phyloP scores from a whole-genome alignment of 1,140 invertebrate genomes.

The Cydia splendana region DNA sequence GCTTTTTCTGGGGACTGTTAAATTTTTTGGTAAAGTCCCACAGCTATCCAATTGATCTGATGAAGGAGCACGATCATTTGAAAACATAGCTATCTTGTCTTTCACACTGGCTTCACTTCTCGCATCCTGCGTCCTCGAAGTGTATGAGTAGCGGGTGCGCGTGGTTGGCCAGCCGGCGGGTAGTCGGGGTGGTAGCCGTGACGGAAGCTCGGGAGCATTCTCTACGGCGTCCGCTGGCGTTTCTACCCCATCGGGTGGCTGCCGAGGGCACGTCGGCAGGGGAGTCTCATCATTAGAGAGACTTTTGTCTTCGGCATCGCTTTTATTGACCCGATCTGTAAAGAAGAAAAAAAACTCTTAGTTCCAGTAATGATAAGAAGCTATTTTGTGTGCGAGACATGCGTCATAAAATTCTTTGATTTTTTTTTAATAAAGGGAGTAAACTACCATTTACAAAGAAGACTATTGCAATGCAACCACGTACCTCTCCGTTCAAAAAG shows the following conservation, averaged over 20 bases:
- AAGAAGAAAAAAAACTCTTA: slow-evolving; percentile 34
- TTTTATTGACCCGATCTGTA: slow-evolving; percentile 72
- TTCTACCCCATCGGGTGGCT: slow-evolving; percentile 93
- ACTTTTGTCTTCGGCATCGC: slow-evolving; percentile 73
- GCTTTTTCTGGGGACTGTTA: slow-evolving; percentile 66
- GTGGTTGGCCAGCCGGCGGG: slow-evolving; percentile 58
- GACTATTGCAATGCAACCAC: background rate
- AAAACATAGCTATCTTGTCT: slow-evolving; percentile 95
- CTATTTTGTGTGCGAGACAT: background rate
- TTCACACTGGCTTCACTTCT: slow-evolving; percentile 89
- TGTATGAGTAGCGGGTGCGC: slow-evolving; percentile 66
- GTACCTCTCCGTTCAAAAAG: background rate
- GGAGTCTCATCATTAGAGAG: slow-evolving; percentile 75
- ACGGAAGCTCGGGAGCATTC: slow-evolving; percentile 69
- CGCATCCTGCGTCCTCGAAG: slow-evolving; percentile 84
- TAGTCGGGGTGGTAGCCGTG: slow-evolving; percentile 62
- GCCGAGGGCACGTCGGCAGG: slow-evolving; percentile 82
- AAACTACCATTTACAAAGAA: background rate
- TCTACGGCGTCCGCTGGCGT: slow-evolving; percentile 89
- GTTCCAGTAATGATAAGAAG: background rate
- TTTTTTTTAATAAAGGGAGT: background rate
- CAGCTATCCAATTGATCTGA: slow-evolving; percentile 74
- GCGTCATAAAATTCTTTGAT: background rate
- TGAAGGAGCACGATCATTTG: slow-evolving; percentile 77
- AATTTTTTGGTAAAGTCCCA: slow-evolving; percentile 73